Conservation (phyloP, 2,888 invertebrate genomes). For the Aelia acuminata region DNA sequence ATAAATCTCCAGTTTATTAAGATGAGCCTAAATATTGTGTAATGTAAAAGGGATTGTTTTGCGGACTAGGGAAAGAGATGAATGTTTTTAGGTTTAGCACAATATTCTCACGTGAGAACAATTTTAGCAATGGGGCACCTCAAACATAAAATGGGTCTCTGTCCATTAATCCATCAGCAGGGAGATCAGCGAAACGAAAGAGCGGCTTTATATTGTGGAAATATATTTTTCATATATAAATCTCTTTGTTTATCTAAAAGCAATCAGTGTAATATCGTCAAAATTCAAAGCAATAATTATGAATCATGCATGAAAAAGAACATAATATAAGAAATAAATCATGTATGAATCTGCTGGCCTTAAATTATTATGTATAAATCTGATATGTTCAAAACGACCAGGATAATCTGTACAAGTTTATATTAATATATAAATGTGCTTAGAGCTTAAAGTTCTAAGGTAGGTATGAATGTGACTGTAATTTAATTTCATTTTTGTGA, state of each 20-base stretch:
- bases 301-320: too few relatives aligned
- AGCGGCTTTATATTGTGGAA: background rate
- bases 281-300: too few relatives aligned
- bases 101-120: background rate
- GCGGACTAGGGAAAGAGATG: background rate
- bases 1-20: background rate
- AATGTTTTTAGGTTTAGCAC: background rate
- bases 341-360: too few relatives aligned
- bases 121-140: background rate
- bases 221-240: background rate
- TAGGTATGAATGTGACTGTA: too few relatives aligned
- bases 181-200: background rate
- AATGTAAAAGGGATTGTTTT: background rate
- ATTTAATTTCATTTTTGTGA: too few relatives aligned
- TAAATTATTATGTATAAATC: too few relatives aligned
- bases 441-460: too few relatives aligned
- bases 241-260: background rate
- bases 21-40: background rate
- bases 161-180: background rate
- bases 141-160: background rate
- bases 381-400: too few relatives aligned
- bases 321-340: too few relatives aligned
- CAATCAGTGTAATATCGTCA: too few relatives aligned
- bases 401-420: too few relatives aligned
- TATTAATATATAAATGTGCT: too few relatives aligned